Percentiles rank a stretch among this genome's conserved stretches.
Evolutionary conservation across 2,888 invertebrate genomes (phyloP).

Genomic region (Brachylomia viminalis): DNA sequence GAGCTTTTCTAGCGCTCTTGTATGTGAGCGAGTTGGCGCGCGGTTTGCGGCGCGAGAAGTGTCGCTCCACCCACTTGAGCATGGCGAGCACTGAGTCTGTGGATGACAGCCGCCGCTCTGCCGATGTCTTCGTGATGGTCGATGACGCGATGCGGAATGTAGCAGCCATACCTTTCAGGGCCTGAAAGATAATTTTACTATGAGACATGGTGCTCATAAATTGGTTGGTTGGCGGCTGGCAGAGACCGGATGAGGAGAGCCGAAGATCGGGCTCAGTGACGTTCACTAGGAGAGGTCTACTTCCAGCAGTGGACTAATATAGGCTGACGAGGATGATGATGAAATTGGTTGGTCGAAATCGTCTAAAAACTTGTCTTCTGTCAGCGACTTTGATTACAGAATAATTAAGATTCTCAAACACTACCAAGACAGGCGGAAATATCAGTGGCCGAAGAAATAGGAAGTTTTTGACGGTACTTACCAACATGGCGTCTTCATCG

Average conservation of each 20-base stretch:
- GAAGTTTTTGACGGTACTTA: conserved; percentile 76
- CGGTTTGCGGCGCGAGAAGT: conserved; percentile 95
- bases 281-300: no score
- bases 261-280: no score
- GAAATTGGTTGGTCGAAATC: not conserved
- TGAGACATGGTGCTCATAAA: not conserved
- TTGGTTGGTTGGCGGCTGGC: no score
- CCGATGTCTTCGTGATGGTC: conserved; percentile 95
- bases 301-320: no score
- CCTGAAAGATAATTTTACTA: conserved; percentile 86
- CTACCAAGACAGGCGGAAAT: not conserved
- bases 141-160: conserved; percentile 97
- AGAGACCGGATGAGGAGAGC: no score
- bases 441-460: not conserved
- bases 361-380: no score
- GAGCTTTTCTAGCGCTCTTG: conserved; percentile 90
- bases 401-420: not conserved
- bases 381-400: not conserved
- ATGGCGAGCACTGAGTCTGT: conserved; percentile 97
- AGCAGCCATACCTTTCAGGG: conserved; percentile 97
- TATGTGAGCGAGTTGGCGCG: conserved; percentile 92
- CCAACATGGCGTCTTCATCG: conserved; percentile 97
- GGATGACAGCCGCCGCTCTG: conserved; percentile 96
- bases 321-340: no score
- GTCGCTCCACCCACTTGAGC: conserved; percentile 97